Base-by-base conservation (phyloP, 1,140 invertebrate genomes). In the Bombus fervidus region DNA sequence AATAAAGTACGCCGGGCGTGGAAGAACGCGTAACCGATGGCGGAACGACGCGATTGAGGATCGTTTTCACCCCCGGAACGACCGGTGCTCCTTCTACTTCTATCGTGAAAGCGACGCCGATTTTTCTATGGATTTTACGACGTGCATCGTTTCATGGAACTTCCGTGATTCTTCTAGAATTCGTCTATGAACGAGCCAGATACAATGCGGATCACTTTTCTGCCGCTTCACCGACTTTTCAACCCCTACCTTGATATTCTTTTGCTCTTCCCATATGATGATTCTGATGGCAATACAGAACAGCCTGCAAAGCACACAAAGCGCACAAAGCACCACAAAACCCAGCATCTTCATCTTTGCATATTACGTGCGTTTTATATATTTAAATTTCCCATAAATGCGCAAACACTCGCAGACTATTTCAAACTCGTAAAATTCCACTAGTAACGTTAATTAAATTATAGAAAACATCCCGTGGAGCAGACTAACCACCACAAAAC, bases 1-100 rank as follows among this genome's bases (percentile, higher is more conserved):
- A 94, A 94, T 94, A 94, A 94, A 94, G 83, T 94, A 92, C 90
- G 90, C 91, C 88, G 73, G 80, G 66, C 72, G 77, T 79, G 77
- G 83, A 85, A 53, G 69, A 41, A 53, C 59, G 37, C 57, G 83
- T 62, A 85, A 81, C 77, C 66, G 77, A 80, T 85, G 79, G 37
- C 79, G 79, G 62, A 74, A 82, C 78, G 79, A 82, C 84, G 79
- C 79, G 78, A 82, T 86, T 86, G 78, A 86, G 79, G 79, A 86
- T 86, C 84, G 84, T 81, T 85, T 85, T 72, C 83, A 59, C 41
- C 82, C 74, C 74, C 53, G n/a, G 62, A 77, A 77, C 73, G 73
- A 87, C 73, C 66, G 31, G 12, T 18, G 8, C 2, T 34, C 41
- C 15, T 28, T 6, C 18, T 18, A 5, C 68, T 18, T 28, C 37